Conservation (phyloP, 1,140 invertebrate species). For the Ylistrum balloti region DNA sequence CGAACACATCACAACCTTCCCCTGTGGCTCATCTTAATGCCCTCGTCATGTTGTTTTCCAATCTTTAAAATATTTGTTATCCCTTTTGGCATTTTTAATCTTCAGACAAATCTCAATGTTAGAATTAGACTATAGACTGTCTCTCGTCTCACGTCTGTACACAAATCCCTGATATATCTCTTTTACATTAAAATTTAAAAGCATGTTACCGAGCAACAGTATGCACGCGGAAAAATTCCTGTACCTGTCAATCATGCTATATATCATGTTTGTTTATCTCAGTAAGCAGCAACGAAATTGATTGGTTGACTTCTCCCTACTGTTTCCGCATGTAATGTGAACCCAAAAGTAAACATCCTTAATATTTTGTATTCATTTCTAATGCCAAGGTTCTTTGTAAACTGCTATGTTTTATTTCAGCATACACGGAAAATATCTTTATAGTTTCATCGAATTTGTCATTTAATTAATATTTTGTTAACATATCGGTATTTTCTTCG, state of each 20-base stretch:
- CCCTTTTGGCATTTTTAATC: constrained; percentile 20
- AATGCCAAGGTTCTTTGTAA: neutral
- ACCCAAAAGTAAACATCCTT: neutral
- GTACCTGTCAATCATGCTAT: constrained; percentile 13
- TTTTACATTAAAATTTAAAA: constrained; percentile 30
- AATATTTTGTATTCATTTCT: neutral
- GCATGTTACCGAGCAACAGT: neutral
- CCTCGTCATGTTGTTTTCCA: neutral
- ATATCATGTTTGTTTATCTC: constrained; percentile 21
- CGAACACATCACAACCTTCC: neutral
- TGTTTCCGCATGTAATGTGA: neutral
- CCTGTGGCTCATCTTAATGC: neutral
- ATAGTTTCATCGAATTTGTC: no score
- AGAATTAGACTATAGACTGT: neutral
- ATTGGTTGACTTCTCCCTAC: neutral
- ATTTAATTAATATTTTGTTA: no score
- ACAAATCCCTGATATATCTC: constrained; percentile 1
- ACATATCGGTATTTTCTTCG: no score
- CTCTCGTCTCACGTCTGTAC: neutral
- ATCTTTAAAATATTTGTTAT: constrained; percentile 19
- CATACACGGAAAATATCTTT: no score
- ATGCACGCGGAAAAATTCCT: neutral
- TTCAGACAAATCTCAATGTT: neutral
- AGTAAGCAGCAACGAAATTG: neutral
- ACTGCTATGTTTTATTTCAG: no score